These are phyloP conservation scores for Euleptes europaea DNA, from an alignment of 2,113 vertebrate species.

Conservation along the genomic window DNA sequence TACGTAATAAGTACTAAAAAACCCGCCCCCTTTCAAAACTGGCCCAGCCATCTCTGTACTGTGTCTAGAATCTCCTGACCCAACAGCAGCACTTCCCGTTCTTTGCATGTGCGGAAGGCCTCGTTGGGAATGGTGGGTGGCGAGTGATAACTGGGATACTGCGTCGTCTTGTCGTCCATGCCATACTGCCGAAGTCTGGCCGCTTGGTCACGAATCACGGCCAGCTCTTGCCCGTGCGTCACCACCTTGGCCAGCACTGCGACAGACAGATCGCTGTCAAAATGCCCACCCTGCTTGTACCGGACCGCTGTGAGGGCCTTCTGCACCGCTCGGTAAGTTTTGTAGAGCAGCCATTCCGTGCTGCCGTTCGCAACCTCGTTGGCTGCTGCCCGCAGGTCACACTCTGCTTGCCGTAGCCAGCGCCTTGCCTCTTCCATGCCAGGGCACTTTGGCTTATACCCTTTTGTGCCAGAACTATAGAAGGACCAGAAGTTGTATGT, in stretches of 20 bases:
- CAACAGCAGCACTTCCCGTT: conserved; percentile 54
- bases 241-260: conserved; percentile 63
- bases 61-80: conserved; percentile 34
- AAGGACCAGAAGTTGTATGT: conserved; percentile 73
- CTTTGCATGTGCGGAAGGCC: conserved; percentile 60
- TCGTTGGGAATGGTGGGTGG: conserved; percentile 75
- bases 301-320: conserved; percentile 77
- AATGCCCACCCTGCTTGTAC: conserved; percentile 63
- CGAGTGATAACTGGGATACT: conserved; percentile 75
- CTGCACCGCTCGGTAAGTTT: conserved; percentile 79
- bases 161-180: conserved; percentile 76
- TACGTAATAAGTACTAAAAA: not conserved
- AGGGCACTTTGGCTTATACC: conserved; percentile 17
- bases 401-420: conserved; percentile 79
- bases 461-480: conserved; percentile 41
- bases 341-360: conserved; percentile 83
- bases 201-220: conserved; percentile 58
- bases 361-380: conserved; percentile 49
- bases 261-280: conserved; percentile 50
- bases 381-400: conserved; percentile 73
- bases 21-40: not conserved
- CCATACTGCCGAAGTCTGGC: conserved; percentile 58
- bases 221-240: conserved; percentile 48
- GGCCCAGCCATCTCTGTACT: conserved; percentile 23
- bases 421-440: conserved; percentile 73